Conservation (phyloP, 2,888 invertebrate species). For the Oxyscelio sp. region DNA sequence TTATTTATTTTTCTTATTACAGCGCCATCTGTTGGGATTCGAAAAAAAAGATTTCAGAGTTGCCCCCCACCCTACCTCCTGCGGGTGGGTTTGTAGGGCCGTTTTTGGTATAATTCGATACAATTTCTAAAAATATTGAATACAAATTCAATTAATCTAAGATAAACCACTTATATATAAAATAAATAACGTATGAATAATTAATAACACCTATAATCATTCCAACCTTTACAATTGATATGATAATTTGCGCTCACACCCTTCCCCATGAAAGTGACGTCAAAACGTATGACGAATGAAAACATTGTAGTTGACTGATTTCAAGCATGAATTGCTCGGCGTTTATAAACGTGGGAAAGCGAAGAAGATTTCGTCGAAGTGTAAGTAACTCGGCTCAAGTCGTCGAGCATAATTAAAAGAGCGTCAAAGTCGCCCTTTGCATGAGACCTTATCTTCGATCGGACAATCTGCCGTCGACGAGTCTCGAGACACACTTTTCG, state of each 20-base stretch:
- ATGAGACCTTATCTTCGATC: constrained; percentile 53
- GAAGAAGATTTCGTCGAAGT: constrained; percentile 37
- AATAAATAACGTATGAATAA: too few relatives aligned
- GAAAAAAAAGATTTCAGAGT: too few relatives aligned
- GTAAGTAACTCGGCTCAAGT: constrained; percentile 53
- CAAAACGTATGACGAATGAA: not conserved
- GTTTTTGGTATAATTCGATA: too few relatives aligned
- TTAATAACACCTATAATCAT: too few relatives aligned
- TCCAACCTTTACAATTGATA: too few relatives aligned
- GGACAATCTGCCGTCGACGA: constrained; percentile 47
- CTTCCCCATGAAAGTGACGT: constrained; percentile 40
- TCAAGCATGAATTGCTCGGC: constrained; percentile 22
- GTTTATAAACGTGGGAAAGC: constrained; percentile 67
- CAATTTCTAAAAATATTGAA: too few relatives aligned
- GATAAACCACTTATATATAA: too few relatives aligned
- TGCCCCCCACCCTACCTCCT: too few relatives aligned
- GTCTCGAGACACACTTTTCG: constrained; percentile 59
- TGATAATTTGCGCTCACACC: constrained; percentile 61
- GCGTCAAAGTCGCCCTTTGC: constrained; percentile 61
- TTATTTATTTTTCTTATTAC: too few relatives aligned
- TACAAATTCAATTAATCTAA: too few relatives aligned
- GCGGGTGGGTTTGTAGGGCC: too few relatives aligned
- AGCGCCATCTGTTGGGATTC: too few relatives aligned
- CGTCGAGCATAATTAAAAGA: constrained; percentile 53
- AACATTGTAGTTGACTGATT: constrained; percentile 3